These are phyloP conservation scores for Pteronura brasiliensis DNA, from an alignment of 2,113 vertebrate genomes.

Conservation along the genomic window DNA sequence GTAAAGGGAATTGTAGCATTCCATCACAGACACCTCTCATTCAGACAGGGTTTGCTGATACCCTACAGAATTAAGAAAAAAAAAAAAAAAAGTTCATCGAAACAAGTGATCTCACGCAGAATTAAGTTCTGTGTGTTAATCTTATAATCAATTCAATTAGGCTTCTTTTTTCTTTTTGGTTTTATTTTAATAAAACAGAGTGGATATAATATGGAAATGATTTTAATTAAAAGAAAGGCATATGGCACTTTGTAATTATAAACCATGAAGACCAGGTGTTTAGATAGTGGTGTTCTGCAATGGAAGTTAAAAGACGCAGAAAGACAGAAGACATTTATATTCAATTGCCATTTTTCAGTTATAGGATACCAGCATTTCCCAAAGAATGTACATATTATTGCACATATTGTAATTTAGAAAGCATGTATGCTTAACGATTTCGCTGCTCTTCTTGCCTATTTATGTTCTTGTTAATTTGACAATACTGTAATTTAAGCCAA, in stretches of 20 bases:
- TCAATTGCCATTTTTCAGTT: conserved; percentile 42
- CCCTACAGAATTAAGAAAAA: not conserved
- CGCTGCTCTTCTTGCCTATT: conserved; percentile 33
- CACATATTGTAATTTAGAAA: conserved; percentile 37
- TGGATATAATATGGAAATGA: conserved; percentile 49
- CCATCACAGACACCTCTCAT: conserved; percentile 40
- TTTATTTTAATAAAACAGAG: conserved; percentile 54
- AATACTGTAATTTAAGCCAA: conserved; percentile 60
- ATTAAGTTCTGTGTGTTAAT: conserved; percentile 65
- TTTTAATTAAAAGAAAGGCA: conserved; percentile 63
- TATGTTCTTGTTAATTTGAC: conserved; percentile 68
- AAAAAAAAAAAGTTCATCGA: conserved; percentile 6
- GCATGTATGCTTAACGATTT: conserved; percentile 36
- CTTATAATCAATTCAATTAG: conserved; percentile 54
- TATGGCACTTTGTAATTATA: conserved; percentile 50
- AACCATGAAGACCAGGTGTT: conserved; percentile 23
- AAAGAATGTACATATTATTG: conserved; percentile 28
- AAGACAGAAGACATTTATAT: conserved; percentile 31
- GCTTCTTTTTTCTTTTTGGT: not conserved
- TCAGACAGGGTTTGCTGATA: conserved; percentile 30
- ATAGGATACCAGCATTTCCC: conserved; percentile 13
- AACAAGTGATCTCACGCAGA: conserved; percentile 26
- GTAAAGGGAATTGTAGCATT: conserved; percentile 54
- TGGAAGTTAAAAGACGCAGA: conserved; percentile 39
- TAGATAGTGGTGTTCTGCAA: conserved; percentile 23